Evolutionary conservation across 1,140 invertebrate genomes (phyloP), one percentile per base, ranked within the genome.

Genomic region (Trichomalopsis sarcophagae): DNA sequence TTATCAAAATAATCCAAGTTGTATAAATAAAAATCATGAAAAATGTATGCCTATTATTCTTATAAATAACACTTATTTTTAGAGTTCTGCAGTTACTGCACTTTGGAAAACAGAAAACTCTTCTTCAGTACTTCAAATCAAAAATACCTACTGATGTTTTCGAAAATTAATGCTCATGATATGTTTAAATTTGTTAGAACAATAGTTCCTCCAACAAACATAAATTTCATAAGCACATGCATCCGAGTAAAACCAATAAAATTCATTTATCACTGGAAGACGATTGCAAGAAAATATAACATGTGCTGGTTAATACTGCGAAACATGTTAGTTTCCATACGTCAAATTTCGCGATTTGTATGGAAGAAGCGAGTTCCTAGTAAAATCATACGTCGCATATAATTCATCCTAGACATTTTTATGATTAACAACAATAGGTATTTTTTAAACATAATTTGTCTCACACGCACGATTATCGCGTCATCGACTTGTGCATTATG

Each of bases 391-490:
- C 75, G 3, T 7, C 13, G 5, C 73, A 50, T 50, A 33, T 78
- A 50, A 69, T 71, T 73, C 27, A 71, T 44, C 3, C 36, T 82
- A 50, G 17, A 40, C n/a, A 69, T 30, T 71, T 71, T 75, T 80
- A 44, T 36, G 50, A 36, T 30, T 30, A 83, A 80, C 84, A 86
- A 73, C 86, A 85, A 80, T 82, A 82, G 78, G 78, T 87, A 87
- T 74, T 84, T 87, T 69, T 76, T 82, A 68, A 76, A 82, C 81
- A 84, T 85, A 78, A 86, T 85, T 87, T 80, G 84, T 78, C 80
- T 82, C 84, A 71, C 79, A 81, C 84, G n/a, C 69, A 76, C 14
- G 36, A 85, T 74, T 78, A 83, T 82, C 71, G 79, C 73, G 69
- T 69, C 76, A 75, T 55, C 55, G 55, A 85, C 73, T 85, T 87